Evolutionary conservation across 2,113 vertebrate species (phyloP).

Genomic region (Eretmochelys imbricata): DNA sequence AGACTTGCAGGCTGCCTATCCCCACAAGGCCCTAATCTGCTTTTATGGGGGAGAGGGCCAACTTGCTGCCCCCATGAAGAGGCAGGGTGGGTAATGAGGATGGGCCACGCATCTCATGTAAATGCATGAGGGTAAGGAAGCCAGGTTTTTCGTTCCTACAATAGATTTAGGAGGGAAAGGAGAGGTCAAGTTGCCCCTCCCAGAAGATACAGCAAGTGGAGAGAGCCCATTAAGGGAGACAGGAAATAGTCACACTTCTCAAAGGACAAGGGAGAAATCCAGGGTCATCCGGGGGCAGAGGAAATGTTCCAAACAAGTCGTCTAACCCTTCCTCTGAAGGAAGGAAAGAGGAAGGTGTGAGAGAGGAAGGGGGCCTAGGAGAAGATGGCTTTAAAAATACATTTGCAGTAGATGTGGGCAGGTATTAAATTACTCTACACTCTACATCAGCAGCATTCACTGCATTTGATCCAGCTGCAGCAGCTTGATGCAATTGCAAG

Average conservation of each 20-base stretch:
- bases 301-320: background rate
- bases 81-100: background rate
- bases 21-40: slow-evolving; percentile 37
- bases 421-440: background rate
- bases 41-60: slow-evolving; percentile 8
- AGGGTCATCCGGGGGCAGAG: background rate
- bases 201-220: background rate
- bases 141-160: background rate
- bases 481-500: background rate
- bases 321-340: background rate
- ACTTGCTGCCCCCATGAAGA: slow-evolving; percentile 17
- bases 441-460: background rate
- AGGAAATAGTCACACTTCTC: background rate
- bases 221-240: background rate
- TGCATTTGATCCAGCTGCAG: background rate
- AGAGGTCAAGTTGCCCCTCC: background rate
- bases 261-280: rapidly evolving
- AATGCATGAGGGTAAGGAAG: background rate
- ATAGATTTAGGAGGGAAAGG: background rate
- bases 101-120: background rate
- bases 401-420: background rate
- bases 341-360: rapidly evolving
- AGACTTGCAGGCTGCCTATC: slow-evolving; percentile 35
- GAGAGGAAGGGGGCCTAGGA: background rate
- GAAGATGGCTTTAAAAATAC: background rate